phyloP scores from a whole-genome alignment of 2,888 invertebrate genomes.

The Ophion ventricosus region DNA sequence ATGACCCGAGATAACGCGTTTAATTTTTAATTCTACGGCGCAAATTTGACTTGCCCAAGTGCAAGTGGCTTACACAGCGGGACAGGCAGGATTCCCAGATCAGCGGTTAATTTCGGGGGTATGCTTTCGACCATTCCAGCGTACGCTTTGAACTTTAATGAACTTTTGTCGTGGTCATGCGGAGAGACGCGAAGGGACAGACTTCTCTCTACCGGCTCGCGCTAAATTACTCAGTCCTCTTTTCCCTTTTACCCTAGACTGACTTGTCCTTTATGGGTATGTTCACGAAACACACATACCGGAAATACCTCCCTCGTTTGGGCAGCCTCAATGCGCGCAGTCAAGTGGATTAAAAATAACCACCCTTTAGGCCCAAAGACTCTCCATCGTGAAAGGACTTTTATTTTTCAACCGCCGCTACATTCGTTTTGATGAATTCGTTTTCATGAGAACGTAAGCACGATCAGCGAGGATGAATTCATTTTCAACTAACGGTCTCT shows the following conservation, averaged over 20 bases:
- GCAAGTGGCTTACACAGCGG: slow-evolving; percentile 12
- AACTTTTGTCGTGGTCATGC: slow-evolving; percentile 55
- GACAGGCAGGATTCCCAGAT: slow-evolving; percentile 36
- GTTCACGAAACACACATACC: slow-evolving; percentile 31
- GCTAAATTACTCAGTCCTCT: slow-evolving; percentile 54
- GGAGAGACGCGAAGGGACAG: slow-evolving; percentile 16
- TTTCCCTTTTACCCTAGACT: slow-evolving; percentile 25
- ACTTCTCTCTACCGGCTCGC: slow-evolving; percentile 10
- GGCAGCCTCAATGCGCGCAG: no score
- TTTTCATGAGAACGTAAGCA: no score
- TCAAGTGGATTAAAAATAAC: slow-evolving; percentile 34
- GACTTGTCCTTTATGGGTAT: slow-evolving; percentile 38
- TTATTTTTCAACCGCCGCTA: not conserved
- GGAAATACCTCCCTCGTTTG: no score
- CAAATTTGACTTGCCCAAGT: slow-evolving; percentile 10
- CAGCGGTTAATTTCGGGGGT: slow-evolving; percentile 53
- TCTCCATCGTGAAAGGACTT: not conserved
- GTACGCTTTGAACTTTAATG: slow-evolving; percentile 61
- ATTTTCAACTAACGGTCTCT: no score
- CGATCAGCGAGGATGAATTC: not conserved
- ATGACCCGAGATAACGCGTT: not conserved
- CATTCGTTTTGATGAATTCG: no score
- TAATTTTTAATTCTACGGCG: slow-evolving; percentile 35
- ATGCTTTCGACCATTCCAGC: slow-evolving; percentile 42
- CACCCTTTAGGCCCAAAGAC: not conserved